phyloP scores from a whole-genome alignment of 2,888 invertebrate species.

The Chloromyia formosa region DNA sequence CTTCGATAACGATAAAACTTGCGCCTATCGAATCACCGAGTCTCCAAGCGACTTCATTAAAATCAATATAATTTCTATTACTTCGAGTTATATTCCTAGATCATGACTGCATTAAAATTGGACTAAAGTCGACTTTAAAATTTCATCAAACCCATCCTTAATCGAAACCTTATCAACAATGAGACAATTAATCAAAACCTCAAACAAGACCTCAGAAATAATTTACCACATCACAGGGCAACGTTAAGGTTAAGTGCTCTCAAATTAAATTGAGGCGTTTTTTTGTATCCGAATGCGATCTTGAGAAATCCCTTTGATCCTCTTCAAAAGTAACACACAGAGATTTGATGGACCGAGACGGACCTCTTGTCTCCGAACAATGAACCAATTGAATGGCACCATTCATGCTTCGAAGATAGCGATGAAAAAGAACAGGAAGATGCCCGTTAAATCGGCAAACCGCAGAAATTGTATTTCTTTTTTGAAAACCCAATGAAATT shows the following conservation, averaged over 20 bases:
- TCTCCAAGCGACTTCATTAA: too few relatives aligned
- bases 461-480: too few relatives aligned
- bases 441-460: too few relatives aligned
- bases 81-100: too few relatives aligned
- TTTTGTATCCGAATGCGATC: neutral
- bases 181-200: conserved; percentile 14
- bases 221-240: conserved; percentile 1
- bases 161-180: neutral
- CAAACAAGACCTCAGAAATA: conserved; percentile 15
- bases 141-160: conserved; percentile 16
- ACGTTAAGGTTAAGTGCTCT: conserved; percentile 19
- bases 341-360: neutral
- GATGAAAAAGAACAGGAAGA: too few relatives aligned
- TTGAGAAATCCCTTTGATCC: neutral
- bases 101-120: too few relatives aligned
- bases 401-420: too few relatives aligned
- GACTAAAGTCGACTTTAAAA: neutral
- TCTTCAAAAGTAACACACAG: neutral
- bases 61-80: too few relatives aligned
- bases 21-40: too few relatives aligned
- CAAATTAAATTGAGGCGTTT: neutral
- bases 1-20: too few relatives aligned
- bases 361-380: conserved; percentile 5
- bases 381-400: too few relatives aligned
- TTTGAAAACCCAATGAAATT: too few relatives aligned